Evolutionary conservation across 2,888 invertebrate genomes (phyloP), one percentile per base, ranked within the genome.

Genomic region (Adelognathus sp.): DNA sequence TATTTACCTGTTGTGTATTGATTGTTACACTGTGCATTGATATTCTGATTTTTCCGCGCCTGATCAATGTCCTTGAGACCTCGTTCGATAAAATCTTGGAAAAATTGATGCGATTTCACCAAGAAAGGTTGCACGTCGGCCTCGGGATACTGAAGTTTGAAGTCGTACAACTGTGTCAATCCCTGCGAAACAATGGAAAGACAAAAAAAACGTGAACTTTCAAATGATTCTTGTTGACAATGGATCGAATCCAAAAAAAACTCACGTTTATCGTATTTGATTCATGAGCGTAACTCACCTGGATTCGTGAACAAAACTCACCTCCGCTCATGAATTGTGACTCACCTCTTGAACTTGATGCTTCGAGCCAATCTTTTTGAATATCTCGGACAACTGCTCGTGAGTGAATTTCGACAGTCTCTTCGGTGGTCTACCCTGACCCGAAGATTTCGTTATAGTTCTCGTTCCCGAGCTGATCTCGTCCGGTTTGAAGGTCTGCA

Each of bases 291-390:
- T 82, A 18, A 21, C 29, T 29, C 6, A 7, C 29, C n/a, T 11
- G 1, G 31, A 9, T 9, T 41, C 52, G n/a, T 27, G 24, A 7
- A 31, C 41, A 70, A 84, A 18, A 21, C 29, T 29, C 6, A 7
- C 29, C n/a, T 1, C 3, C 14, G n/a, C n/a, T n/a, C n/a, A n/a
- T n/a, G n/a, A n/a, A n/a, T n/a, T n/a, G 24, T 9, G 3, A 1
- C 79, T 76, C 83, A 92, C 93, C 88, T 94, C 94, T 87, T 93
- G 92, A 2, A 96, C 96, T 79, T 96, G 96, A 81, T 97, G 96
- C 91, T 97, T 97, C 56, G 95, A 96, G 41, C 98, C 98, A 87
- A 98, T 98, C 86, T 98, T 95, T 91, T 96, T 97, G 86, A 98
- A 96, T 86, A 98, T 98, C 87, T 96, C 96, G 0, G 97, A 96